phyloP scores from a whole-genome alignment of 2,797 vertebrate species.

The Brachyalestes nurse region DNA sequence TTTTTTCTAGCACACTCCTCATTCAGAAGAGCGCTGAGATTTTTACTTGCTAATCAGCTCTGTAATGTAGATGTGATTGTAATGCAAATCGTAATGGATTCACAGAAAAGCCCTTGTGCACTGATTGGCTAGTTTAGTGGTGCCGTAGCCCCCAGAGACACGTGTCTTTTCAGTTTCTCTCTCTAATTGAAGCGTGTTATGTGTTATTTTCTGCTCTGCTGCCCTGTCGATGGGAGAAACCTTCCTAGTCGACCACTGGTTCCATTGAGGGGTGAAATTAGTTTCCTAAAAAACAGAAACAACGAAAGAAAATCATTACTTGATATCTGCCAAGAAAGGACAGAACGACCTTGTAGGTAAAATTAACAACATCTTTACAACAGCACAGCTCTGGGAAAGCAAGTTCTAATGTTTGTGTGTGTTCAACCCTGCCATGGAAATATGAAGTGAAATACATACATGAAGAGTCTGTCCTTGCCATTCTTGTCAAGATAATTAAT shows the following conservation, averaged over 20 bases:
- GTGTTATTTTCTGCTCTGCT: slow-evolving; percentile 87
- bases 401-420: no score
- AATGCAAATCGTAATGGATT: slow-evolving; percentile 84
- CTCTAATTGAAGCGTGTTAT: slow-evolving; percentile 85
- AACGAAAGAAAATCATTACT: not conserved
- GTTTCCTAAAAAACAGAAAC: not conserved
- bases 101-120: slow-evolving; percentile 51
- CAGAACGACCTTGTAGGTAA: no score
- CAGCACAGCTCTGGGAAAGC: not conserved
- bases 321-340: not conserved
- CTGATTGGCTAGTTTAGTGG: slow-evolving; percentile 71
- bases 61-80: slow-evolving; percentile 76
- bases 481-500: slow-evolving; percentile 56
- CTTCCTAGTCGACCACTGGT: slow-evolving; percentile 68
- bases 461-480: no score
- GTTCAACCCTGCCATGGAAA: no score
- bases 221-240: slow-evolving; percentile 74
- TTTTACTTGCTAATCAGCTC: slow-evolving; percentile 56
- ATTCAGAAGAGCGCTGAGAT: not conserved
- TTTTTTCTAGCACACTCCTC: not conserved
- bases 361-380: not conserved
- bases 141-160: slow-evolving; percentile 71
- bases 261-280: not conserved
- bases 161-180: slow-evolving; percentile 77
- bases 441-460: no score